Base-by-base conservation (phyloP, 2,888 invertebrate species). In the Euplagia quadripunctaria region DNA sequence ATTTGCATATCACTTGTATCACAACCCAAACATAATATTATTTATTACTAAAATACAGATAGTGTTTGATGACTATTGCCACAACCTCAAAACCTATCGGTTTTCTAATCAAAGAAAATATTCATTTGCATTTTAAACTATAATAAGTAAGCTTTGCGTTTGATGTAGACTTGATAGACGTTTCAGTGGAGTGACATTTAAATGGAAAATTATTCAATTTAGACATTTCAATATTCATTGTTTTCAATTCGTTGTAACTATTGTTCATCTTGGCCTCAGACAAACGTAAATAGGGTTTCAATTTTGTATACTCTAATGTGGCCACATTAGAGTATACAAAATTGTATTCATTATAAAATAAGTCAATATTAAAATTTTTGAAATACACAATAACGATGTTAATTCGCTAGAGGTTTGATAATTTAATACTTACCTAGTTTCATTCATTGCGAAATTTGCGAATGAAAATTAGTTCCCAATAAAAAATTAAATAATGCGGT, bases 91-190 rank as follows among this genome's bases (percentile, higher is more conserved):
- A 46, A 43, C 9, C 16, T 5, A 43, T 64, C 9, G 4, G 0
- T 8, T 20, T 46, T 46, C 17, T 51, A 49, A 69, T 65, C 58
- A 69, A 68, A 68, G 68, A 69, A 58, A 73, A 69, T 66, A 61
- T 66, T 65, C 66, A 73, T 73, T 69, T 69, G 65, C 64, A 73
- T 64, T 64, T 43, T 9, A 52, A 71, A 49, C 51, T 41, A 16
- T 31, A 66, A 71, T 65, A 20, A 64, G 16, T 43, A 12, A 20
- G 42, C 31, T 64, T 64, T 64, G 43, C 55, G n/a, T 61, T 46
- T 42, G 17, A 4, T 46, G 43, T 46, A 20, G n/a, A 20, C 43
- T 20, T 20, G n/a, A 43, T 61, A 43, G 16, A 43, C 31, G 11
- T 31, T 63, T n/a, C 11, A 31, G 43, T 46, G 43, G 43, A 46